Percentiles rank a stretch among this genome's conserved stretches.
Evolutionary conservation across 1,140 invertebrate species (phyloP).

Genomic region (Bombus cullumanus): DNA sequence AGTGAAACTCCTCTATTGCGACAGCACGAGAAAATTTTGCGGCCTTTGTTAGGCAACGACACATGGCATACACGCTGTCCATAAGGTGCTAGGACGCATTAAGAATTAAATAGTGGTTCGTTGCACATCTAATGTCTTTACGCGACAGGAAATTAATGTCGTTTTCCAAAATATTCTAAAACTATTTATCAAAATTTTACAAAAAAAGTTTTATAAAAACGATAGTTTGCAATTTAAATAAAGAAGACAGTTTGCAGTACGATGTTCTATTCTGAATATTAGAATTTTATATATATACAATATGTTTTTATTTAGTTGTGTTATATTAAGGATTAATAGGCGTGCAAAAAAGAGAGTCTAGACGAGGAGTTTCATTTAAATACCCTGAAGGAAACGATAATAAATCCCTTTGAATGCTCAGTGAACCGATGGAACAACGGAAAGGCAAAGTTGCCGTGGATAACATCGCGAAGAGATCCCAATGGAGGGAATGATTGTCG

Average conservation of each 20-base stretch:
- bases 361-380: background rate
- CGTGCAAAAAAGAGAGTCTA: too few relatives aligned
- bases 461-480: background rate
- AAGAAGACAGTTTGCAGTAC: background rate
- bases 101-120: conserved; percentile 41
- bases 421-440: background rate
- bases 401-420: background rate
- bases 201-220: too few relatives aligned
- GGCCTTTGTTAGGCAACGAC: conserved; percentile 67
- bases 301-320: background rate
- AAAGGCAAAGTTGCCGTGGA: conserved; percentile 4
- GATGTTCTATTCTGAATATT: background rate
- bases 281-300: too few relatives aligned
- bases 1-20: conserved; percentile 76
- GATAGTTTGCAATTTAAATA: background rate
- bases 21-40: conserved; percentile 70
- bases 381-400: too few relatives aligned
- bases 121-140: background rate
- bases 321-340: background rate
- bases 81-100: conserved; percentile 40
- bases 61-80: background rate
- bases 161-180: background rate
- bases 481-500: background rate
- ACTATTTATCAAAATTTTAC: background rate
- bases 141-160: background rate